phyloP scores from a whole-genome alignment of 2,888 invertebrate species.

The Calameuta pallipes region DNA sequence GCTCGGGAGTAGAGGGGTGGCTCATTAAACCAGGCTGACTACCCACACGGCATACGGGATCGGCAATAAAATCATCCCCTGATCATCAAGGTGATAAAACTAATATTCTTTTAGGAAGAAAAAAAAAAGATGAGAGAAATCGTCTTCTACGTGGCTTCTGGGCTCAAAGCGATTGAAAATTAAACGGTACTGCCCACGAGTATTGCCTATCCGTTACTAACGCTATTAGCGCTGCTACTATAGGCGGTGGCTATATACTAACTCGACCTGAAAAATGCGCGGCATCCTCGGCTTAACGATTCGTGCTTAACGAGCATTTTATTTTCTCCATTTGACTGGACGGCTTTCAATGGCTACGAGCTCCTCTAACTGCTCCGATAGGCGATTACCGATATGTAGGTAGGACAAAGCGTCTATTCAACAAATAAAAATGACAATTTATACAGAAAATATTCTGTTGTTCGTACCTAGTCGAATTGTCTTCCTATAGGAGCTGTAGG shows the following conservation, averaged over 20 bases:
- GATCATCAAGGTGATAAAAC: constrained; percentile 56
- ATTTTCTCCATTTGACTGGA: background rate
- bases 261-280: background rate
- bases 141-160: background rate
- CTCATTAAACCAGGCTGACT: constrained; percentile 51
- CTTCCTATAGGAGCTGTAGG: background rate
- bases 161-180: constrained; percentile 34
- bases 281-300: background rate
- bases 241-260: background rate
- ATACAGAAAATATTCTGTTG: background rate
- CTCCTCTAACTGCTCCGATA: background rate
- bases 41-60: constrained; percentile 58
- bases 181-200: constrained; percentile 21
- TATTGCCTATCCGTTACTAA: background rate
- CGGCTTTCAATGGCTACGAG: background rate
- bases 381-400: background rate
- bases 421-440: background rate
- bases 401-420: background rate
- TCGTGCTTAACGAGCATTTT: constrained; percentile 2
- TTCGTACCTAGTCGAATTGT: background rate
- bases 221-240: background rate
- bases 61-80: constrained; percentile 58
- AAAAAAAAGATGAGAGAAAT: background rate
- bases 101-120: constrained; percentile 25
- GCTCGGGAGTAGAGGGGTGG: constrained; percentile 15